These are phyloP conservation scores for Ennomos quercinarius DNA, from an alignment of 2,888 invertebrate genomes.

Conservation along the genomic window DNA sequence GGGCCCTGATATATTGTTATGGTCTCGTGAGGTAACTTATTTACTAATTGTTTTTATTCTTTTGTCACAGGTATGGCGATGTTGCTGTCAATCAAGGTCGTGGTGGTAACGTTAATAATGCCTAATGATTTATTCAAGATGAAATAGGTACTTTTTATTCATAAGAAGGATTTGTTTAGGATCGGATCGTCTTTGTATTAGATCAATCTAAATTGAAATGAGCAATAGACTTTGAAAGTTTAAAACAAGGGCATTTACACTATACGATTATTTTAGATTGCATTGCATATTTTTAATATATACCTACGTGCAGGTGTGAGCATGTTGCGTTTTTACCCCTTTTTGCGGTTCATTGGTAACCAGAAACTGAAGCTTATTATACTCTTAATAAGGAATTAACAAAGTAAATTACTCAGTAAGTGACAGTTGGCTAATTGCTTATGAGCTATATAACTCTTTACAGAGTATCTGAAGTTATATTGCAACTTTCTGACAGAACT, in stretches of 20 bases:
- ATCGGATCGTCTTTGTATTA: no score
- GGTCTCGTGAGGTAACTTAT: slow-evolving; percentile 67
- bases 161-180: no score
- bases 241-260: no score
- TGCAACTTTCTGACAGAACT: slow-evolving; percentile 5
- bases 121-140: no score
- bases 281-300: no score
- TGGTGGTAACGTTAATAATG: slow-evolving; percentile 15
- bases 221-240: no score
- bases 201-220: no score
- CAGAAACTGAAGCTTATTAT: slow-evolving; percentile 28
- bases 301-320: background rate
- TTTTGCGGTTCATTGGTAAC: slow-evolving; percentile 21
- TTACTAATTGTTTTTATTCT: slow-evolving; percentile 77
- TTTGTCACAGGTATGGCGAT: slow-evolving; percentile 77
- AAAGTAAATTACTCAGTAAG: slow-evolving; percentile 28
- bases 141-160: no score
- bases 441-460: slow-evolving; percentile 22
- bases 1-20: slow-evolving; percentile 74
- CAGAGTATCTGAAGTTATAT: slow-evolving; percentile 6
- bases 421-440: slow-evolving; percentile 34
- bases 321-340: slow-evolving; percentile 3
- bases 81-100: slow-evolving; percentile 52
- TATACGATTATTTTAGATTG: no score
- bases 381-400: slow-evolving; percentile 28